Evolutionary conservation across 2,797 vertebrate genomes (phyloP), one percentile per base, ranked within the genome.

Genomic region (Clarias laeviceps): DNA sequence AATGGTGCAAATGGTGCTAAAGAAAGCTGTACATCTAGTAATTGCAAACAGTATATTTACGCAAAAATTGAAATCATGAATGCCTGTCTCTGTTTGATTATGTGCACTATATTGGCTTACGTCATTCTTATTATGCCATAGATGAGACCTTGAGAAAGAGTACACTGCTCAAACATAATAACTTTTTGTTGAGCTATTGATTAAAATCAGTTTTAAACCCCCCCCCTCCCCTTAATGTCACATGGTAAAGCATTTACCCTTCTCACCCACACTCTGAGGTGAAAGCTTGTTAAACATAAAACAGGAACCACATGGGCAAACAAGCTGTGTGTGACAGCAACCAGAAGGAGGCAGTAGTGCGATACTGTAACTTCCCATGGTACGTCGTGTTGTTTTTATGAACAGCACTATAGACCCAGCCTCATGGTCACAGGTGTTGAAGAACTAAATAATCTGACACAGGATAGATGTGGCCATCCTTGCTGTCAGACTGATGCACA

Each of bases 341-440:
- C 87, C 94, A 92, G 54, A 87, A 93, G 93, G 90, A 91, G 91
- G 92, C 91, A 92, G 90, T 57, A 88, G 76, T 82, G 82, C 34
- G 3, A 82, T 15, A 34, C 11, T 29, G 2, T 37, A 37, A 22
- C 59, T 50, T n/a, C 50, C 40, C 20, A 4, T 54, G 22, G 70
- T 32, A 3, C 6, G 34, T 2, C 4, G n/a, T n/a, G 17, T 5
- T 32, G 57, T 56, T 82, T 62, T 79, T 32, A 85, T 61, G 57
- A 37, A 17, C 17, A 57, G 22, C 24, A 40, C 40, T 27, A n/a
- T 20, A 34, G 37, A 57, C 4, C 50, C 15, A 66, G 82, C 34
- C 22, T 77, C 90, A 90, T 82, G 54, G 82, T 32, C 80, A 64
- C 78, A 70, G 70, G 50, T 86, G 80, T 18, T 69, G 61, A 66